A percentile compares a stretch with the other conserved stretches of the same genome.
Conservation (phyloP, 2,797 vertebrate species). For the Ctenopoma kingsleyae region DNA sequence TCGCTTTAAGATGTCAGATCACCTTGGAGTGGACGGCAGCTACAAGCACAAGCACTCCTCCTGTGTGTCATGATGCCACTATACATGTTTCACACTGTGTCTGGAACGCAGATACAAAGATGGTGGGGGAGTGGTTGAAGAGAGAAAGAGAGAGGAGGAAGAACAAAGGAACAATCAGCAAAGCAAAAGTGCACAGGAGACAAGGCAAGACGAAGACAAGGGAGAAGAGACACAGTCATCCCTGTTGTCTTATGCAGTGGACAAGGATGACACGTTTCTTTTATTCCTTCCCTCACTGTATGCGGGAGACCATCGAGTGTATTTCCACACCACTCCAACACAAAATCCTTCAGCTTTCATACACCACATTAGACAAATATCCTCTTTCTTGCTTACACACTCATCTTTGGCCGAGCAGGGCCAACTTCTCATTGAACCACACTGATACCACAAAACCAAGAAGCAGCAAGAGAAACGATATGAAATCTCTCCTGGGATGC, state of each 20-base stretch:
- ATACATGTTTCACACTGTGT: conserved; percentile 52
- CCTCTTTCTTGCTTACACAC: conserved; percentile 44
- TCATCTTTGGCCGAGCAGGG: conserved; percentile 34
- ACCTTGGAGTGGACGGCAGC: conserved; percentile 73
- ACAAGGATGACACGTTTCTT: conserved; percentile 49
- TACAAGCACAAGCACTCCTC: conserved; percentile 59
- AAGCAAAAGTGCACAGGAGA: no score
- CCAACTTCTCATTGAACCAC: conserved; percentile 20
- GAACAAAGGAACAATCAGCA: conserved; percentile 38
- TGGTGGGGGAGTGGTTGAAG: not conserved
- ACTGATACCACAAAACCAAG: conserved; percentile 4
- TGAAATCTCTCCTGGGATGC: conserved; percentile 11
- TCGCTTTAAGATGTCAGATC: conserved; percentile 80
- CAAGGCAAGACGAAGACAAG: conserved; percentile 26
- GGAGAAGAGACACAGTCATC: conserved; percentile 38
- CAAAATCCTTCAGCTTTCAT: conserved; percentile 33
- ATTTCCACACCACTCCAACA: conserved; percentile 25
- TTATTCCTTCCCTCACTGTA: conserved; percentile 37
- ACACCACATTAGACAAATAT: conserved; percentile 47
- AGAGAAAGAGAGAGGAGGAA: not conserved
- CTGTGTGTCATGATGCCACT: conserved; percentile 61
- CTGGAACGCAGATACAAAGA: conserved; percentile 45
- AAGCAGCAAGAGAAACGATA: conserved; percentile 5
- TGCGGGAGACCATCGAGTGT: conserved; percentile 25
- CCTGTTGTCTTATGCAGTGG: conserved; percentile 10